Evolutionary conservation across 2,797 vertebrate genomes (phyloP).

Genomic region (Microctenopoma stevenorrisi): DNA sequence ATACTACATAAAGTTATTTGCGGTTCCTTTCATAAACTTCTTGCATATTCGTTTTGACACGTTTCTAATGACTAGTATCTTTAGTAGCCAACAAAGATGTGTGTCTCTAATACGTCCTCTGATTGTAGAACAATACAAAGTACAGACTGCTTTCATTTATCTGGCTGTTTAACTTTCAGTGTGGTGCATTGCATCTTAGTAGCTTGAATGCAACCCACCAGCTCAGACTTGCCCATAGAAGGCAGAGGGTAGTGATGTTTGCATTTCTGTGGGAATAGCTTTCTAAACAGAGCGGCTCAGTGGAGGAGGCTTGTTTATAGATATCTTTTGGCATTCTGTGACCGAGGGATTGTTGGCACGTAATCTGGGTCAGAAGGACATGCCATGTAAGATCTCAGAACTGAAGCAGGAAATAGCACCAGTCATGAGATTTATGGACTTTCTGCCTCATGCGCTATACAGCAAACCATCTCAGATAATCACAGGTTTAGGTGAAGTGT

Average conservation of each 20-base stretch:
- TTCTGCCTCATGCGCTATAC: conserved; percentile 17
- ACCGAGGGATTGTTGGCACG: conserved; percentile 68
- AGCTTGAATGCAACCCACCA: conserved; percentile 30
- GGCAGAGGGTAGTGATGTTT: conserved; percentile 68
- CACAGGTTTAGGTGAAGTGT: conserved; percentile 24
- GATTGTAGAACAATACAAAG: conserved; percentile 49
- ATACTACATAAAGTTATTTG: conserved; percentile 1
- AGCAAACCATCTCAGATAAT: conserved; percentile 8
- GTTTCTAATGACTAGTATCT: conserved; percentile 47
- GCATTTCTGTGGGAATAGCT: conserved; percentile 72
- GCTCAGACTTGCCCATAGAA: conserved; percentile 50
- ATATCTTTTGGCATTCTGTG: conserved; percentile 70
- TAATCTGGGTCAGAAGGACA: conserved; percentile 69
- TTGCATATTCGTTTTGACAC: conserved; percentile 33
- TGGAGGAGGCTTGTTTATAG: conserved; percentile 68
- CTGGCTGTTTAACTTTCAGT: conserved; percentile 64
- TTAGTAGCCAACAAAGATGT: conserved; percentile 42
- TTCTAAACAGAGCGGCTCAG: conserved; percentile 70
- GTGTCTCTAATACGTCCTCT: conserved; percentile 56
- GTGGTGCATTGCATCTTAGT: conserved; percentile 9
- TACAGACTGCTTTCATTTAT: conserved; percentile 58
- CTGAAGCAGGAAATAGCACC: conserved; percentile 35
- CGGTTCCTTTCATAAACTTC: conserved; percentile 52
- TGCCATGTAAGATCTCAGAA: conserved; percentile 56
- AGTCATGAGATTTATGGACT: conserved; percentile 21